phyloP scores from a whole-genome alignment of 2,888 invertebrate genomes.

The Aphodius sticticus region DNA sequence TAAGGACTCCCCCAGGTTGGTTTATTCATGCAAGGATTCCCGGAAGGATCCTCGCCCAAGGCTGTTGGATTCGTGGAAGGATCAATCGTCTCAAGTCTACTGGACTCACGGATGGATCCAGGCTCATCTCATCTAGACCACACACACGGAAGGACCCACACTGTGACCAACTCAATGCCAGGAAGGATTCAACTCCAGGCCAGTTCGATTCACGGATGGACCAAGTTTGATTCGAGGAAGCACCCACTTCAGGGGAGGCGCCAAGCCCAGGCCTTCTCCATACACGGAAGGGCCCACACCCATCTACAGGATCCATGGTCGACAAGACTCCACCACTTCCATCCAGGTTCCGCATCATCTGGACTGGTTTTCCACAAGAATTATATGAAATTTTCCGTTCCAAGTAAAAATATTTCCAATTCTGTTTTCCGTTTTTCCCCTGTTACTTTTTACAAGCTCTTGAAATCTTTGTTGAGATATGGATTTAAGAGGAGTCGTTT shows the following conservation, averaged over 20 bases:
- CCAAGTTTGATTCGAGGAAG: neutral
- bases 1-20: constrained; percentile 4
- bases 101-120: neutral
- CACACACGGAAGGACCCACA: neutral
- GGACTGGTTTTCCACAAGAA: neutral
- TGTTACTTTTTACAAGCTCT: neutral
- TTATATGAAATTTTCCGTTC: neutral
- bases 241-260: neutral
- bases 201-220: neutral
- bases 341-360: neutral
- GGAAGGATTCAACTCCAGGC: neutral
- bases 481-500: constrained; percentile 8
- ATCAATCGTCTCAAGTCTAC: neutral
- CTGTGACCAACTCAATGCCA: neutral
- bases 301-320: neutral
- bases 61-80: neutral
- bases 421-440: neutral
- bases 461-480: neutral
- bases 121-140: neutral
- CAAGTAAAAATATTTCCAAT: neutral
- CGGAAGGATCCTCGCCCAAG: neutral
- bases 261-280: neutral
- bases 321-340: neutral
- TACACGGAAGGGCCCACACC: neutral
- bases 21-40: neutral